phyloP scores from a whole-genome alignment of 1,140 invertebrate species.

The Episyrphus balteatus region DNA sequence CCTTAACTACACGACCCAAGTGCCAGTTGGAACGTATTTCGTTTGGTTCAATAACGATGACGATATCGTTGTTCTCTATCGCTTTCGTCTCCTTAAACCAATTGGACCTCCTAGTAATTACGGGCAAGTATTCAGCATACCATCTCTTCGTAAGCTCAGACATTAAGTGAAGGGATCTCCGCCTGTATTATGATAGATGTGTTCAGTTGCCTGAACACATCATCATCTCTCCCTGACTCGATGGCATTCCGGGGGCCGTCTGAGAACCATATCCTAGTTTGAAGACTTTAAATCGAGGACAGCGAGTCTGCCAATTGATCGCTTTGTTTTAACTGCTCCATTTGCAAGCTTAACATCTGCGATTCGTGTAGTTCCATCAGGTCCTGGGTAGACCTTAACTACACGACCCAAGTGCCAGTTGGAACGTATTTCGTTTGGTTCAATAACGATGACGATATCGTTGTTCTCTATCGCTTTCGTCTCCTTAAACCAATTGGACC shows the following conservation, averaged over 20 bases:
- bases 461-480: background rate
- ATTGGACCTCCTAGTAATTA: constrained; percentile 3
- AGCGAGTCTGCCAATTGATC: no score
- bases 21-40: constrained; percentile 4
- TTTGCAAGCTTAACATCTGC: background rate
- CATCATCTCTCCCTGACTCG: no score
- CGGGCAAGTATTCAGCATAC: constrained; percentile 9
- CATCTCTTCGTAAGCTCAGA: background rate
- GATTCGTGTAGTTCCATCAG: background rate
- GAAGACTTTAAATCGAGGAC: no score
- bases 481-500: constrained; percentile 7
- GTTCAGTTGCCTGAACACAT: no score
- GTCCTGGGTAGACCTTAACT: background rate
- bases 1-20: background rate
- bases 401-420: constrained; percentile 6
- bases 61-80: constrained; percentile 3
- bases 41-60: constrained; percentile 4
- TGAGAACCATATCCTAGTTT: no score
- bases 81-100: constrained; percentile 1
- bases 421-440: background rate
- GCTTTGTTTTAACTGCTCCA: no score
- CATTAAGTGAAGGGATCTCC: no score
- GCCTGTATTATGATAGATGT: no score
- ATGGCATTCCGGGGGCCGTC: no score
- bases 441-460: constrained; percentile 7